Evolutionary conservation across 2,888 invertebrate genomes (phyloP), one percentile per base, ranked within the genome.

Genomic region (Lithophane socia): DNA sequence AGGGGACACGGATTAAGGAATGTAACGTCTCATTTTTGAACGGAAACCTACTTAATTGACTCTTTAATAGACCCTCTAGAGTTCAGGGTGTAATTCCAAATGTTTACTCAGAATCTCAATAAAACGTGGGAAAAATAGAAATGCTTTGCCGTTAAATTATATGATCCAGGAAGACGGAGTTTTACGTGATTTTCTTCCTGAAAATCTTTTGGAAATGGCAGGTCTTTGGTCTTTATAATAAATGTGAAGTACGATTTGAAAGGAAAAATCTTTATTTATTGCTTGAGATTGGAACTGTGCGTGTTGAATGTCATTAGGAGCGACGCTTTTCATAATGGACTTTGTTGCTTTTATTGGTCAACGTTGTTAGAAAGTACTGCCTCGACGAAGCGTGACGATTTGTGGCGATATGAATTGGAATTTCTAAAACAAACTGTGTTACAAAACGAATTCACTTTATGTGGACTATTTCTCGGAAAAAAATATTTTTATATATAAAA

Each of bases 41-140:
- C 65, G 73, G 77, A 73, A 81, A 73, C 79, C 75, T 84, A 79
- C 85, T 86, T 90, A 91, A 91, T 91, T 91, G 88, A 80, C 86
- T 82, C 84, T 80, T 87, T 87, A 89, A 88, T 88, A 88, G 83
- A 79, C 75, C 75, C 80, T 44, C 13, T 64, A 69, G 86, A 76
- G 77, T 79, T 71, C 76, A 77, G 65, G 52, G 70, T 54, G 63
- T 80, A 79, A 85, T 84, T 86, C 68, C 73, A 82, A 88, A 89
- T 84, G 84, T 90, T 87, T 86, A 86, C 86, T 80, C 72, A 74
- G 86, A 77, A 76, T 86, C 65, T 66, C 65, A 77, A 73, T 64
- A 82, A 83, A 87, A 84, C 87, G 82, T 79, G 88, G 76, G 49
- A 83, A 83, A 80, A 85, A 74, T 75, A 75, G 61, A 82, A 79